Conservation (phyloP, 1,140 invertebrate species). For the Euglossa dilemma region DNA sequence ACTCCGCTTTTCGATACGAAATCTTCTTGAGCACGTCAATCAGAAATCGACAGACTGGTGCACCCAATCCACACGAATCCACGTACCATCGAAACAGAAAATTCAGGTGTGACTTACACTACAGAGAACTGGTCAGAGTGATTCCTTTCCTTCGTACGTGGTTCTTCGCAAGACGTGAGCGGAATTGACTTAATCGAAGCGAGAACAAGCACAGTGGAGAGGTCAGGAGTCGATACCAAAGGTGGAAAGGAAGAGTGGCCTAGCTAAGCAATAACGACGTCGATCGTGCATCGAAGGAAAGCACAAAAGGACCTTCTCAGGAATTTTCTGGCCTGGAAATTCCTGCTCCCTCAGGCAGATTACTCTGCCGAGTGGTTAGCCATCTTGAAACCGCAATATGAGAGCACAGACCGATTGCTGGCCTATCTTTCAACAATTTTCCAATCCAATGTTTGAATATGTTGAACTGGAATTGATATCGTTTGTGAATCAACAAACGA, state of each 20-base stretch:
- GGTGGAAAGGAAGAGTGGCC: neutral
- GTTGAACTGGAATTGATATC: too few relatives aligned
- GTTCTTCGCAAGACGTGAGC: neutral
- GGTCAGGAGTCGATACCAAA: conserved; percentile 7
- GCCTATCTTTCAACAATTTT: neutral
- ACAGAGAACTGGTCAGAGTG: neutral
- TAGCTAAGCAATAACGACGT: neutral
- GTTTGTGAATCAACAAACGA: too few relatives aligned
- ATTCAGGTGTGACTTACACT: neutral
- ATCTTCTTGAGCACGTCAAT: too few relatives aligned
- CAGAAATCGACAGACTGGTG: too few relatives aligned
- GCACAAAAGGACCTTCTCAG: conserved; percentile 4
- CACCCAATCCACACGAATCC: too few relatives aligned
- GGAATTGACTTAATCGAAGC: conserved; percentile 17
- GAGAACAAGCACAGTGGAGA: neutral
- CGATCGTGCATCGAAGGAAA: neutral
- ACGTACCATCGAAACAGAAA: neutral
- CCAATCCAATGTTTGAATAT: neutral
- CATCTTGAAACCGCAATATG: conserved; percentile 1
- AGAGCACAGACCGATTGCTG: neutral
- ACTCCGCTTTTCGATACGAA: too few relatives aligned
- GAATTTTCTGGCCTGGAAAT: neutral
- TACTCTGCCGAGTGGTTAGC: neutral
- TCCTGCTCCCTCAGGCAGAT: neutral
- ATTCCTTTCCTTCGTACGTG: neutral